A percentile compares a stretch with the other conserved stretches of the same genome.
phyloP scores from a whole-genome alignment of 2,113 vertebrate species.

The Silurus meridionalis region DNA sequence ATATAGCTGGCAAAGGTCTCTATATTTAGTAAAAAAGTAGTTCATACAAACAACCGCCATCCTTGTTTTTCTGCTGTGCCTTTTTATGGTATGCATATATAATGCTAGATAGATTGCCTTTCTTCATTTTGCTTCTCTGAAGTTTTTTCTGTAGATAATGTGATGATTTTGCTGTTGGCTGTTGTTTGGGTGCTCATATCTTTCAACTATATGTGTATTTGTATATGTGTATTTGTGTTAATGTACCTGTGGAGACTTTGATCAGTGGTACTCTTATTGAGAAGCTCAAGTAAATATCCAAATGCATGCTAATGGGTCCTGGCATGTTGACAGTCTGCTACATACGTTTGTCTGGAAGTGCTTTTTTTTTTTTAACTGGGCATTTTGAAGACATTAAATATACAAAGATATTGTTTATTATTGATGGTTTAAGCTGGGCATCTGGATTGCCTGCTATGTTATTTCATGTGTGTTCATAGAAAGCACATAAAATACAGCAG shows the following conservation, averaged over 20 bases:
- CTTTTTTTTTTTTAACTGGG: background rate
- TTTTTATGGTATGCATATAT: background rate
- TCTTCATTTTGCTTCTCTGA: background rate
- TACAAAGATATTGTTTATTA: background rate
- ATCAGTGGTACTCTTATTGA: background rate
- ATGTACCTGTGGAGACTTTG: background rate
- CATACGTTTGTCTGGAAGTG: background rate
- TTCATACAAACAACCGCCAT: background rate
- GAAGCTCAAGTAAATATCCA: background rate
- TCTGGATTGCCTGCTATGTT: background rate
- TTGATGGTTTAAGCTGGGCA: background rate
- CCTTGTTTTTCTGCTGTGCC: background rate
- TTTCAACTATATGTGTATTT: too few relatives aligned
- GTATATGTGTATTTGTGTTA: background rate
- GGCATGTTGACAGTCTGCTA: background rate
- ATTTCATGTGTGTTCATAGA: background rate
- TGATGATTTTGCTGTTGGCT: background rate
- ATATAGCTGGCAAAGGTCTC: background rate
- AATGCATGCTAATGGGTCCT: background rate
- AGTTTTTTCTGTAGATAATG: background rate
- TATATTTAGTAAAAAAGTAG: background rate
- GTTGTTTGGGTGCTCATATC: background rate
- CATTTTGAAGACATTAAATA: background rate
- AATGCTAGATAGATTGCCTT: background rate
- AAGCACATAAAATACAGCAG: background rate